Base-by-base conservation (phyloP, 2,888 invertebrate species). In the Latheticus oryzae region DNA sequence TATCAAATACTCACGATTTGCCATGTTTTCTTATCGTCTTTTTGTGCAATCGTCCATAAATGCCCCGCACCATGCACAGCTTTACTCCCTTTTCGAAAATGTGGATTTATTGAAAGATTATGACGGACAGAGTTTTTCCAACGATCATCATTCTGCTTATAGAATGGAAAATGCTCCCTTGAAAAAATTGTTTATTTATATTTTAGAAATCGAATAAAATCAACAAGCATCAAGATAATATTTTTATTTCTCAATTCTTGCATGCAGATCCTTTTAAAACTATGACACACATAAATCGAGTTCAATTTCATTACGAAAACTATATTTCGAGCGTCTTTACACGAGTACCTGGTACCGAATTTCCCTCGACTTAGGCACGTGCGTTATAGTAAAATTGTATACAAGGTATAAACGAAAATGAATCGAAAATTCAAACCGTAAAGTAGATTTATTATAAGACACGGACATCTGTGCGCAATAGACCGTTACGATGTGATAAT, bases 51-150 rank as follows among this genome's bases (percentile, higher is more conserved):
- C 0, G 92, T 92, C 94, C 94, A 95, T 24, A 93, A 83, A 76
- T 95, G 94, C 0, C 94, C 94, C 1, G 93, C 93, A 1, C 94
- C 94, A 67, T 93, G 91, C 0, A 91, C 84, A 0, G 93, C 92
- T 68, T 94, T 89, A 7, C 88, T 87, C 0, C 93, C 93, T 78
- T 95, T 94, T 28, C 89, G 85, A 76, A 95, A 95, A 78, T 94
- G 93, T 0, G 94, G 94, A 79, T 94, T 95, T 73, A 95, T 95
- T 21, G 93, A 93, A 8, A 95, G 81, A 77, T 95, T 95, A 78
- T 94, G 94, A 63, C 94, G 83, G 1, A 95, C 93, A 0, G 93
- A 94, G 74, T 95, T 95, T 79, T 95, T 95, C 94, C 94, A 94
- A 69, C 93, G 86, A 74, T 94, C 94, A 69, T 95, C 94, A 72